Base-by-base conservation (phyloP, 2,797 vertebrate species). In the Gambelia wislizenii region DNA sequence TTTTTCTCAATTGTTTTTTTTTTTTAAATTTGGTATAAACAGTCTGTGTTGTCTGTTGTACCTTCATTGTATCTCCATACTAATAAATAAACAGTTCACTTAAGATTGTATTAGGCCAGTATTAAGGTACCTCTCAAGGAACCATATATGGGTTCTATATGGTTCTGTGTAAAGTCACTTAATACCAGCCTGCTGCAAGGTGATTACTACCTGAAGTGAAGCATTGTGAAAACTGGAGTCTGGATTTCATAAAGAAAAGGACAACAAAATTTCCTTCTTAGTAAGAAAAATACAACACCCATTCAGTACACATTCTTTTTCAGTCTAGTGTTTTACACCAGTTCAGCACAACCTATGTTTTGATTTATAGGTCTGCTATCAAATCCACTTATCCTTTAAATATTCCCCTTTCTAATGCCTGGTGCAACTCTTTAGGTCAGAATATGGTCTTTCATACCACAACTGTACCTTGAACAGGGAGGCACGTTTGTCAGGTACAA, bases 401-500 rank as follows among this genome's bases (percentile, higher is more conserved):
- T 12, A 36, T n/a, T 1, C 5, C 12, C 4, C n/a, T 79, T 86
- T 6, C 59, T 18, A 52, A 22, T 3, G 18, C 27, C n/a, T 36
- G 44, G 33, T 33, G n/a, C 36, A 20, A 30, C 47, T 10, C n/a
- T 39, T 49, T 16, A 80, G 25, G 49, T 56, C 18, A 77, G 42
- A 16, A 49, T 47, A 25, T 25, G 10, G 6, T 22, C 33, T 70
- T 30, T 2, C 36, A 54, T n/a, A 6, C 16, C 33, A 18, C 1
- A 36, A 30, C 3, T 30, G 33, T 2, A 61, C 8, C 22, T 64
- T 82, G 22, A 56, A 88, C 76, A 80, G 61, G 30, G 47, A 88
- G 89, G 84, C 94, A 95, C 87, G 85, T 94, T 87, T 78, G 18
- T 87, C 90, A 83, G 83, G 89, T 90, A 92, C 84, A 89, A 77